A percentile compares a stretch with the other conserved stretches of the same genome.
phyloP scores from a whole-genome alignment of 2,113 vertebrate genomes.

The Chaenogobius annularis region DNA sequence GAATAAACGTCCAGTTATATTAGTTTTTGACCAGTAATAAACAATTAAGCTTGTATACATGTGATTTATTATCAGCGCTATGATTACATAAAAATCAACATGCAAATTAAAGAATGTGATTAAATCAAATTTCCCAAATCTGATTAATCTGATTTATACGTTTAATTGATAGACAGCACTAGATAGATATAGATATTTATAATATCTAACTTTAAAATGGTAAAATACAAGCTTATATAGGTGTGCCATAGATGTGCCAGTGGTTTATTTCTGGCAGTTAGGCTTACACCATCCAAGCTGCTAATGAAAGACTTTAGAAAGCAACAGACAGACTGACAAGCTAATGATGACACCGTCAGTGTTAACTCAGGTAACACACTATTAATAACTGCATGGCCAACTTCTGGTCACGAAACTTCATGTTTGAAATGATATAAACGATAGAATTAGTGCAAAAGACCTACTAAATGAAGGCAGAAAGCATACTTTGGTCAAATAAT shows the following conservation, averaged over 20 bases:
- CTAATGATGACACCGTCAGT: slow-evolving; percentile 16
- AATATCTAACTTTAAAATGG: not conserved
- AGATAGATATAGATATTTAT: too few relatives aligned
- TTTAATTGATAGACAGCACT: too few relatives aligned
- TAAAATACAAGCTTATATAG: not conserved
- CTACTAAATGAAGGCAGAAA: not conserved
- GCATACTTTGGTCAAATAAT: not conserved
- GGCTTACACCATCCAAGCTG: slow-evolving; percentile 30
- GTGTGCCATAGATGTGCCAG: slow-evolving; percentile 9
- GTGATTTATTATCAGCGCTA: not conserved
- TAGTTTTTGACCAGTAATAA: too few relatives aligned
- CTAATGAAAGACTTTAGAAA: slow-evolving; percentile 43
- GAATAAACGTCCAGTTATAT: too few relatives aligned
- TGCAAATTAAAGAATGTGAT: too few relatives aligned
- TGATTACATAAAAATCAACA: too few relatives aligned
- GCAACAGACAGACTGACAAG: slow-evolving; percentile 28
- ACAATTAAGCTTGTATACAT: not conserved
- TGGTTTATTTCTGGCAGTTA: slow-evolving; percentile 41
- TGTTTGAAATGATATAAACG: not conserved
- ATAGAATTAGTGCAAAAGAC: not conserved
- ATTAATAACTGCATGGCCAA: not conserved
- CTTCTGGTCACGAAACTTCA: not conserved
- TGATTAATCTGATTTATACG: too few relatives aligned
- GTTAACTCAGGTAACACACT: slow-evolving; percentile 7
- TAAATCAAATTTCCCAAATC: too few relatives aligned